Conservation (phyloP, 2,888 invertebrate genomes). For the Synanthedon vespiformis region DNA sequence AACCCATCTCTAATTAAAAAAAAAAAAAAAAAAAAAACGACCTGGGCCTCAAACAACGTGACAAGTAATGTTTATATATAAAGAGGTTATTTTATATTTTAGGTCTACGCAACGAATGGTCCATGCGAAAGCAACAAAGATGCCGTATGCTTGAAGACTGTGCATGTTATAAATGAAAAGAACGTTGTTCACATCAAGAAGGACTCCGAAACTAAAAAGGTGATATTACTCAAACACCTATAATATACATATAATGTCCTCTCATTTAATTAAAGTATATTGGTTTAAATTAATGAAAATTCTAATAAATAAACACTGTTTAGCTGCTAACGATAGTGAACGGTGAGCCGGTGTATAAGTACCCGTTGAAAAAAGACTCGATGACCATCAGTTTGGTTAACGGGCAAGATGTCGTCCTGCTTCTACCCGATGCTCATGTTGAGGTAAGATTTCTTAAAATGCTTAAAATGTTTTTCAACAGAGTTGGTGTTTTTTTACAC, state of each 20-base stretch:
- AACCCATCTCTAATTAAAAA: too few species aligned
- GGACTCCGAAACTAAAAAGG: conserved; percentile 41
- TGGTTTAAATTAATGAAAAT: too few species aligned
- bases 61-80: too few species aligned
- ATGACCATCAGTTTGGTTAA: conserved; percentile 67
- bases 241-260: neutral
- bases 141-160: conserved; percentile 74
- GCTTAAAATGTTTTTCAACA: too few species aligned
- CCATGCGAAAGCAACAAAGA: conserved; percentile 71
- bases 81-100: conserved; percentile 2
- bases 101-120: conserved; percentile 79
- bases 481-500: too few species aligned
- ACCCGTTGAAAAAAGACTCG: conserved; percentile 74
- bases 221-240: conserved; percentile 9
- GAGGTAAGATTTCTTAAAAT: conserved; percentile 67
- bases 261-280: too few species aligned
- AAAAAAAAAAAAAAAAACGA: too few species aligned
- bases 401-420: conserved; percentile 73
- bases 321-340: conserved; percentile 67
- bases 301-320: conserved; percentile 4
- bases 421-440: conserved; percentile 77
- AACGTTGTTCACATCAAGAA: conserved; percentile 72
- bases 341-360: conserved; percentile 39
- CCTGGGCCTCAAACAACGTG: too few species aligned
- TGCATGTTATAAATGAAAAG: conserved; percentile 76